Base-by-base conservation (phyloP, 2,113 vertebrate genomes). In the Colaptes auratus region DNA sequence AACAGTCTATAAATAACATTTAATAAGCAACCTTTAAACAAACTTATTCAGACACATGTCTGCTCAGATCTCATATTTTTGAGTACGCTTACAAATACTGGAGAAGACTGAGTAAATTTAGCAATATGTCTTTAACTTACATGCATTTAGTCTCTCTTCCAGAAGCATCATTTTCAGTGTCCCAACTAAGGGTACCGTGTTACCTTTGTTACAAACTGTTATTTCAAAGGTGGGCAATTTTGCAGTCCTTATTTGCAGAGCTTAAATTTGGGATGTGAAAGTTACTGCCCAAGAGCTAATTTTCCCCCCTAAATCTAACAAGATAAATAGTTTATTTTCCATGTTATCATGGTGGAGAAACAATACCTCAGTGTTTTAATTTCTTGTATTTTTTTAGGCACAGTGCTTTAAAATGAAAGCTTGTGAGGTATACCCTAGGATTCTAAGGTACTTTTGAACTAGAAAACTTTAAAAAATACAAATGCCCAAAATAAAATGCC, bases 1-100 rank as follows among this genome's bases (percentile, higher is more conserved):
- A 92, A 60, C 88, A 81, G 88, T 3, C 2, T 81, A 89, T 93
- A 86, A 96, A 94, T 95, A 88, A 85, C 5, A 53, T 65, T 76
- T 75, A 79, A 61, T 86, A 90, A 87, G 95, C 66, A 74, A 46
- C 72, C 48, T 78, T 72, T 79, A 91, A 83, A 87, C 85, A 79
- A 90, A 56, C 3, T 1, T 52, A 36, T 25, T 70, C 74, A 66
- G 67, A 52, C 21, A 19, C 58, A 82, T 28, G 44, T 81, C 87
- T 94, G 64, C 50, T 91, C 25, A 89, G 42, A 48, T 82, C 66
- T 82, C 30, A 3, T 55, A 48, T 86, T 79, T 44, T 44, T 75
- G 66, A 63, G 56, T 59, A 33, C 2, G 0, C 25, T 74, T 64
- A 52, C 8, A 55, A 90, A 42, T 33, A 35, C 31, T 52, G n/a